Base-by-base conservation (phyloP, 2,113 vertebrate species). In the Hippoglossus stenolepis region DNA sequence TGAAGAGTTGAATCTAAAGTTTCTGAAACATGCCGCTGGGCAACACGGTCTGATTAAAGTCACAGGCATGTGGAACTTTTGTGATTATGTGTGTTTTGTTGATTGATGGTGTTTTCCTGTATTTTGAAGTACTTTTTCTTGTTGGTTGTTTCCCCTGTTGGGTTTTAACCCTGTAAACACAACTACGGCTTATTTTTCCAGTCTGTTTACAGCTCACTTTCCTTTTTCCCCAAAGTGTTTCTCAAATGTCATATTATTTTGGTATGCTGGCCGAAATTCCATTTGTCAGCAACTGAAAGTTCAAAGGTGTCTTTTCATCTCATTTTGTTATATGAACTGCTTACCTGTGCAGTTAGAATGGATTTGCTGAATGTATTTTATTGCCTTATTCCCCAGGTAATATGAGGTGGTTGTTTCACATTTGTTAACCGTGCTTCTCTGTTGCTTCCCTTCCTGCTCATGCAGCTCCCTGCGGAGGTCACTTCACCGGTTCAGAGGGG, bases 381-480 rank as follows among this genome's bases (percentile, higher is more conserved):
- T 76, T 80, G 65, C 58, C 47, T 74, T 77, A 31, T 87, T 87
- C 79, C 79, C 72, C 51, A 58, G 79, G 76, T 81, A 70, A 69
- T 47, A 38, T 73, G 21, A 65, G 63, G 13, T 65, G 60, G 63
- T 73, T 78, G 69, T 84, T 83, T 82, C 31, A 79, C 60, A 69
- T 87, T 78, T 81, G 70, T 79, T 83, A 72, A 87, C 65, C 58
- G 62, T 86, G 65, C 77, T 9, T 87, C 62, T 83, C 40, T 82
- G 23, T 70, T 80, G 54, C 45, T 83, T 79, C 5, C 35, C 11
- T 70, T 71, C 53, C 38, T 79, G 47, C 66, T 70, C 79, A 89
- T 70, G 28, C 86, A 99, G 98, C 98, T 84, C 98, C 98, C 7
- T 99, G 98, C 60, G 98, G 98, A 92, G 97, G 97, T 80, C 96